Percentiles rank a stretch among this genome's conserved stretches.
Evolutionary conservation across 2,888 invertebrate genomes (phyloP).

Genomic region (Colletes collaris): DNA sequence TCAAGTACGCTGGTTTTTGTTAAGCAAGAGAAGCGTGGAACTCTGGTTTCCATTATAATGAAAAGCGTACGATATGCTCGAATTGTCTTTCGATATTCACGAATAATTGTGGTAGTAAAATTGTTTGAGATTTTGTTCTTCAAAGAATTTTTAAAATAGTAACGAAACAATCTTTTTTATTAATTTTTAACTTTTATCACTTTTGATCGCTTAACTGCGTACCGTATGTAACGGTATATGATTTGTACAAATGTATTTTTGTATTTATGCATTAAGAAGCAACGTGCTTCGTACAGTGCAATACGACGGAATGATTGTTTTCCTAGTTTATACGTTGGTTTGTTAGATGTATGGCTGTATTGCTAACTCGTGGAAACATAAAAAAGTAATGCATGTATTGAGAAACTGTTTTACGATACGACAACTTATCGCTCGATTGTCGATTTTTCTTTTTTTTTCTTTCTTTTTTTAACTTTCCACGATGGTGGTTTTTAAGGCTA

Average conservation of each 20-base stretch:
- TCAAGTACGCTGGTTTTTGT: not conserved
- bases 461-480: not conserved
- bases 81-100: too few species aligned
- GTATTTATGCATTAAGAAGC: constrained; percentile 9
- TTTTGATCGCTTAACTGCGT: not conserved
- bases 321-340: constrained; percentile 29
- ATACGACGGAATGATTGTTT: constrained; percentile 16
- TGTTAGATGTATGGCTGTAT: constrained; percentile 24
- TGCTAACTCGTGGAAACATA: constrained; percentile 12
- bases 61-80: not conserved
- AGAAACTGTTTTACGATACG: constrained; percentile 27
- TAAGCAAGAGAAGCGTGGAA: constrained; percentile 1
- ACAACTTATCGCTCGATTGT: constrained; percentile 1
- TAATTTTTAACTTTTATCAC: not conserved
- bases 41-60: not conserved
- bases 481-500: not conserved
- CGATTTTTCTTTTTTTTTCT: too few species aligned
- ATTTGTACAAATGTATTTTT: constrained; percentile 30
- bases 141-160: too few species aligned
- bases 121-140: too few species aligned
- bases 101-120: too few species aligned
- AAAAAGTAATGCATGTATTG: constrained; percentile 67
- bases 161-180: too few species aligned
- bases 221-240: not conserved
- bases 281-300: constrained; percentile 25